These are phyloP conservation scores for Pachliopta kotzebuea DNA, from an alignment of 2,888 invertebrate species.

Conservation along the genomic window DNA sequence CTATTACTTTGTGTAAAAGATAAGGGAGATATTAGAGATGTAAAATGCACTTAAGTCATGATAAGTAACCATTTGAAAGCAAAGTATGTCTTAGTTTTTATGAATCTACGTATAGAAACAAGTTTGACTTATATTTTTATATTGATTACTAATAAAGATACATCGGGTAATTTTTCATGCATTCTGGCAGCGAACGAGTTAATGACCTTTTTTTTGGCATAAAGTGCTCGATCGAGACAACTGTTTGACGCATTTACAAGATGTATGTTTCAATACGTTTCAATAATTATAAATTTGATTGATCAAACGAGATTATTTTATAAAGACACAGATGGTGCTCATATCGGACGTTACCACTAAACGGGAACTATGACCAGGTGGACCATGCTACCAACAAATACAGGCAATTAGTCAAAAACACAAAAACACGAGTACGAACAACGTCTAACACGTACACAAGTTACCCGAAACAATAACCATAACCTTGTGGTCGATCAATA, in stretches of 20 bases:
- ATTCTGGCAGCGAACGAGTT: background rate
- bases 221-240: constrained; percentile 52
- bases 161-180: too few relatives aligned
- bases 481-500: constrained; percentile 43
- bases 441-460: constrained; percentile 45
- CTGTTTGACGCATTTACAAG: constrained; percentile 62
- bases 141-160: too few relatives aligned
- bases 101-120: too few relatives aligned
- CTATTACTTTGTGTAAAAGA: too few relatives aligned
- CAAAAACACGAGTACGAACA: constrained; percentile 56
- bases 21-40: too few relatives aligned
- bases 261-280: constrained; percentile 55
- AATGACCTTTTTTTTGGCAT: constrained; percentile 36
- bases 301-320: constrained; percentile 65
- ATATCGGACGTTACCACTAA: constrained; percentile 36
- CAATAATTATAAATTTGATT: constrained; percentile 38
- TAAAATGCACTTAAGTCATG: too few relatives aligned
- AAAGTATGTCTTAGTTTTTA: too few relatives aligned
- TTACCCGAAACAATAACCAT: constrained; percentile 27
- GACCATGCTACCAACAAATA: constrained; percentile 61
- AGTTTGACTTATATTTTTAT: too few relatives aligned
- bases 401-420: constrained; percentile 69
- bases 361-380: constrained; percentile 33
- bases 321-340: constrained; percentile 45
- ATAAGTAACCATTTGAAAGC: too few relatives aligned